phyloP scores from a whole-genome alignment of 2,113 vertebrate genomes.

The Rynchops niger region DNA sequence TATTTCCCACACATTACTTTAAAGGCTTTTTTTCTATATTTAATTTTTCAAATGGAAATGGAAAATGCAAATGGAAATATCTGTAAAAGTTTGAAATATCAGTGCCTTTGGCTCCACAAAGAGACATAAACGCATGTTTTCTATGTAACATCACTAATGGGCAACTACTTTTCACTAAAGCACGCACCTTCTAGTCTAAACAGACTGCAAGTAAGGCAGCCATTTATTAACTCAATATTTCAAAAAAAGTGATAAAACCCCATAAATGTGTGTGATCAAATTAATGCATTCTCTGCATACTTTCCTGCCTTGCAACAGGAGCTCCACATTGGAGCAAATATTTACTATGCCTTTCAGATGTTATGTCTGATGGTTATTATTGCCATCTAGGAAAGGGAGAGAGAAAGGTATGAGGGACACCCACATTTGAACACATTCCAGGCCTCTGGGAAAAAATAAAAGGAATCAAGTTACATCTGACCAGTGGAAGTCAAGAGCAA shows the following conservation, averaged over 20 bases:
- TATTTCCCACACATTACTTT: not conserved
- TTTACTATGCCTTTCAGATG: not conserved
- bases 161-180: not conserved
- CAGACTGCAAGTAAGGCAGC: not conserved
- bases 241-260: not conserved
- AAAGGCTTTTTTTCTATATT: not conserved
- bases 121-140: not conserved
- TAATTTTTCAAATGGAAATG: not conserved
- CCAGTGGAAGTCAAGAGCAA: not conserved
- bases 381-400: not conserved
- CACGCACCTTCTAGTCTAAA: not conserved
- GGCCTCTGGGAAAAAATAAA: not conserved
- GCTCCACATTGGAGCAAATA: not conserved
- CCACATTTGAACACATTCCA: not conserved
- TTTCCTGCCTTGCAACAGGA: not conserved
- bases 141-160: not conserved
- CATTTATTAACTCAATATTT: not conserved
- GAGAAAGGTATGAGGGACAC: not conserved
- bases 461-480: not conserved
- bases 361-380: not conserved
- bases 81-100: not conserved
- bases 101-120: not conserved
- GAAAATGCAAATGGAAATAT: not conserved
- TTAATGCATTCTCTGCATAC: not conserved
- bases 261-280: fast-evolving